Evolutionary conservation across 2,888 invertebrate species (phyloP), one percentile per base, ranked within the genome.

Genomic region (Patella caerulea): DNA sequence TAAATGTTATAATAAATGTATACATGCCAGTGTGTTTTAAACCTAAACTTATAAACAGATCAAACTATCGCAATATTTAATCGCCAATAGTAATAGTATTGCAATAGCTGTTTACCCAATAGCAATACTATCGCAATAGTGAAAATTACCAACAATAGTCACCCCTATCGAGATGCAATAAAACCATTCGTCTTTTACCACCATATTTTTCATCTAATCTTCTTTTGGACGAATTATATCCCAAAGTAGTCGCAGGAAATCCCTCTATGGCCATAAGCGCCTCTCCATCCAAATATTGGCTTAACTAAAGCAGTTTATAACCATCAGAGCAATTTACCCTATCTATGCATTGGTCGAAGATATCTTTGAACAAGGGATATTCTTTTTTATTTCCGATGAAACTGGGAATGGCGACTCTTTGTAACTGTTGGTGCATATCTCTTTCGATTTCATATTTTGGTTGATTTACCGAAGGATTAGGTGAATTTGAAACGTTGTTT

Each of bases 201-300:
- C 65, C 19, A 65, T 19, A 65, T 19, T 65, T 65, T 19, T 65
- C 65, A n/a, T 65, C 65, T 19, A 65, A 19, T 65, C 65, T 65
- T n/a, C 19, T 19, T 65, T 65, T 17, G 0, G 65, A 19, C 7
- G 65, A 65, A 19, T 2, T 15, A 19, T 65, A 65, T 4, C 65
- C 65, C n/a, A 65, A 11, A 19, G 65, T 65, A n/a, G n/a, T 65
- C n/a, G 65, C 65, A 12, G 65, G 65, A 19, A 65, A 65, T 11
- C 65, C 65, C n/a, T 65, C 65, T 15, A 65, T 65, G 15, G 65
- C 65, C 65, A 19, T 65, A 12, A 65, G 65, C 11, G 65, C 65
- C 19, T 65, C 65, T 19, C 65, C 65, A 19, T 65, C 65, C n/a
- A 65, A 19, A 65, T 65, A 65, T 19, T 65, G 65, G n/a, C 65